phyloP scores from a whole-genome alignment of 2,797 vertebrate species.

The Hydrophis major region DNA sequence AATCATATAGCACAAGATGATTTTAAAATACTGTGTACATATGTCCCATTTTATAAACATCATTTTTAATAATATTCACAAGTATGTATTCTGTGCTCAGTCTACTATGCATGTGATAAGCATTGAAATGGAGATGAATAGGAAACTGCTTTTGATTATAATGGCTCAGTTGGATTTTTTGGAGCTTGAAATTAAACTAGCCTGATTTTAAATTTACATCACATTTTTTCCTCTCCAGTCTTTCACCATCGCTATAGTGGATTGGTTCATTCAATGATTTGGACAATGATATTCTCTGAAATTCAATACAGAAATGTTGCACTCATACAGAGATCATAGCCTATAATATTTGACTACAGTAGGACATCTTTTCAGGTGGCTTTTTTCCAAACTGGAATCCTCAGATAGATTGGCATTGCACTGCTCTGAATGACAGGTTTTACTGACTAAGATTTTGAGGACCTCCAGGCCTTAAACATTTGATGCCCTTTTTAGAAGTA shows the following conservation, averaged over 20 bases:
- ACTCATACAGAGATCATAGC: no score
- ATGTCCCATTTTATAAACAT: background rate
- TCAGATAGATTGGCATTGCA: background rate
- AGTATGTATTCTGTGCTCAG: background rate
- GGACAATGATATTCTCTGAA: background rate
- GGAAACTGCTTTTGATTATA: background rate
- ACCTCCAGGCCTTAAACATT: background rate
- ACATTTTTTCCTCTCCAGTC: slow-evolving; percentile 4
- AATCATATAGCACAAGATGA: background rate
- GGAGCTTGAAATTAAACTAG: background rate
- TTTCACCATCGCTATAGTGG: background rate
- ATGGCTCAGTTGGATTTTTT: slow-evolving; percentile 4
- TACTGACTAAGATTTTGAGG: background rate
- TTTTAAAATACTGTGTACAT: background rate
- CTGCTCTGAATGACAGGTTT: background rate
- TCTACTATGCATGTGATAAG: background rate
- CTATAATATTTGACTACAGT: background rate
- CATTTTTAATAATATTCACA: background rate
- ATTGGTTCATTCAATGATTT: background rate
- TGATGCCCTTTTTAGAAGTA: background rate
- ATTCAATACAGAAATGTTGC: background rate
- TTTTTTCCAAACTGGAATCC: background rate
- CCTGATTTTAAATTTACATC: background rate
- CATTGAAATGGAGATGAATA: background rate
- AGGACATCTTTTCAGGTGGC: background rate